Conservation (phyloP, 2,113 vertebrate species). For the Eclectus roratus region DNA sequence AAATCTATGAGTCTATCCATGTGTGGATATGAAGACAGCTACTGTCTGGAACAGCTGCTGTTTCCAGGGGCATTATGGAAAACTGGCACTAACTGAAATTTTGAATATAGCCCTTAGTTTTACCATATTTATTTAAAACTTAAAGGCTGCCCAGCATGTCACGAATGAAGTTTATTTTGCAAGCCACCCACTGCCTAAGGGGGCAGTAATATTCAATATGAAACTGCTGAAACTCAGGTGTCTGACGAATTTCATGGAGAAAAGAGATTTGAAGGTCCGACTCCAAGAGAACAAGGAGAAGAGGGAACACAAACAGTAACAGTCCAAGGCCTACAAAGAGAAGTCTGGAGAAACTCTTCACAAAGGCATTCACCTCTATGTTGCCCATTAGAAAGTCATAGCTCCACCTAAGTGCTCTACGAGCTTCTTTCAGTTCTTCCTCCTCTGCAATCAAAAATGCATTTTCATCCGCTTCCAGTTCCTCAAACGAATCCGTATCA, state of each 20-base stretch:
- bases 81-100: slow-evolving; percentile 47
- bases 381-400: slow-evolving; percentile 85
- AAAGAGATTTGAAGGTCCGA: slow-evolving; percentile 96
- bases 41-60: background rate
- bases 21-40: background rate
- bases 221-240: slow-evolving; percentile 97
- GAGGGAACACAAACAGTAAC: slow-evolving; percentile 81
- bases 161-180: slow-evolving; percentile 85
- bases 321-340: slow-evolving; percentile 86
- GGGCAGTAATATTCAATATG: slow-evolving; percentile 98
- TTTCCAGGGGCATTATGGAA: slow-evolving; percentile 18
- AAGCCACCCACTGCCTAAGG: slow-evolving; percentile 91
- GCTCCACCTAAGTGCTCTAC: slow-evolving; percentile 77
- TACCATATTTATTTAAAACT: slow-evolving; percentile 26
- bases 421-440: slow-evolving; percentile 81
- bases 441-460: slow-evolving; percentile 83
- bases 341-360: slow-evolving; percentile 89
- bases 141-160: slow-evolving; percentile 87
- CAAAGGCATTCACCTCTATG: slow-evolving; percentile 83
- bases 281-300: slow-evolving; percentile 93
- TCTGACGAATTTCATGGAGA: slow-evolving; percentile 96
- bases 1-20: background rate
- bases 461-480: slow-evolving; percentile 83
- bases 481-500: slow-evolving; percentile 89
- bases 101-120: slow-evolving; percentile 83